Base-by-base conservation (phyloP, 2,888 invertebrate genomes). In the Drosophila sordidapex region DNA sequence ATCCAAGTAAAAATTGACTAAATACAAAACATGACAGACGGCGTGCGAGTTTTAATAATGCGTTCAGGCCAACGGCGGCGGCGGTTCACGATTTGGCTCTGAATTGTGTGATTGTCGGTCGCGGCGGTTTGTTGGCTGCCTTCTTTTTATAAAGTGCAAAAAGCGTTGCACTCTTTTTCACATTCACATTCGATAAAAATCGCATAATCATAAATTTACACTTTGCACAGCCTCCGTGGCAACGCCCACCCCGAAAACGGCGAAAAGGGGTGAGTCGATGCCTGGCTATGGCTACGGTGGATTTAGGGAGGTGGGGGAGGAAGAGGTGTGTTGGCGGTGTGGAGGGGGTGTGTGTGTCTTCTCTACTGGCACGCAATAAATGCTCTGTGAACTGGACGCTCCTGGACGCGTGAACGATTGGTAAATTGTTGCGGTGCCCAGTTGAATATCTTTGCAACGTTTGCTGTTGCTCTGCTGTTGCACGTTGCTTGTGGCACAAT, bases 181-280 rank as follows among this genome's bases (percentile, higher is more conserved):
- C 81, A 81, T 81, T 84, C 83, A 76, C 82, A 84, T 83, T 86
- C 85, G 92, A 92, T 92, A 92, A 92, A 91, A 92, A 92, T 92
- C 93, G 90, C 85, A 90, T 87, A 90, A 91, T 92, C 93, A 92
- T 92, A 92, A 92, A 92, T 92, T 92, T 93, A 91, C 93, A 92
- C 92, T 92, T 91, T 90, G 92, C 91, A 87, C 92, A 90, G 92
- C 93, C 92, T 93, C 91, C 87, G 82, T 82, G 92, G 92, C 76
- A 83, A 85, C 91, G 86, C 91, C 91, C 91, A 82, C 85, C 77
- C 64, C 77, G 61, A 76, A 67, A 67, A 29, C 46, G 53, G 31
- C 67, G 4, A 56, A 68, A 71, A 66, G 69, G 79, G 74, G 81
- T 81, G 74, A 81, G 79, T 53, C 61, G 61, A 18, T 46, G 46